A percentile compares a stretch with the other conserved stretches of the same genome.
phyloP scores from a whole-genome alignment of 2,888 invertebrate genomes.

The Mythimna ferrago region DNA sequence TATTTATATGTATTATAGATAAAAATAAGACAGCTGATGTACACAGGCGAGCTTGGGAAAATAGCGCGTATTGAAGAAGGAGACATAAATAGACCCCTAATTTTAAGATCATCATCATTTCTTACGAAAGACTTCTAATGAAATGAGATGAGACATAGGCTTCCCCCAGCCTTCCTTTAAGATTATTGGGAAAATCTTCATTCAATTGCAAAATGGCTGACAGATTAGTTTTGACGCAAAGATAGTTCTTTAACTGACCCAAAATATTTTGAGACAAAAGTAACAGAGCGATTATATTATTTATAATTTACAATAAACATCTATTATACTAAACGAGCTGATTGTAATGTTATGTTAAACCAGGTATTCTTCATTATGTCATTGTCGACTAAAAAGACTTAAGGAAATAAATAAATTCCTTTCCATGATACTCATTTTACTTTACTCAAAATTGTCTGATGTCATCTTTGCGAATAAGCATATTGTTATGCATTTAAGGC shows the following conservation, averaged over 20 bases:
- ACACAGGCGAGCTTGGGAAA: no score
- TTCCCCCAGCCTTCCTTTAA: not conserved
- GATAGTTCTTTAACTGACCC: not conserved
- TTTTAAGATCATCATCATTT: not conserved
- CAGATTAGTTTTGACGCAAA: not conserved
- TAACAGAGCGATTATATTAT: no score
- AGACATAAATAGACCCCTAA: no score
- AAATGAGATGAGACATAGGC: not conserved
- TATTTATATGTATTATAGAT: no score
- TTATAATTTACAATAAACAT: not conserved
- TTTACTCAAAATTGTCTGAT: not conserved
- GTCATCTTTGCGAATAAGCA: constrained; percentile 6
- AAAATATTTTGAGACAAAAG: not conserved
- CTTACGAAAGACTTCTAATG: not conserved
- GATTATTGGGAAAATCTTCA: no score
- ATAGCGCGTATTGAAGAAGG: not conserved
- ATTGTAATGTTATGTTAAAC: not conserved
- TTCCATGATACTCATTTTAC: not conserved
- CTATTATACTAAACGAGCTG: not conserved
- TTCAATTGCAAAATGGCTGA: not conserved
- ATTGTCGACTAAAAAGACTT: not conserved
- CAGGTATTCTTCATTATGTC: not conserved
- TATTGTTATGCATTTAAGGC: constrained; percentile 5
- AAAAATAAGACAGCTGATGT: no score
- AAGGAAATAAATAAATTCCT: not conserved